Evolutionary conservation across 2,797 vertebrate genomes (phyloP).

Genomic region (Macropodus opercularis): DNA sequence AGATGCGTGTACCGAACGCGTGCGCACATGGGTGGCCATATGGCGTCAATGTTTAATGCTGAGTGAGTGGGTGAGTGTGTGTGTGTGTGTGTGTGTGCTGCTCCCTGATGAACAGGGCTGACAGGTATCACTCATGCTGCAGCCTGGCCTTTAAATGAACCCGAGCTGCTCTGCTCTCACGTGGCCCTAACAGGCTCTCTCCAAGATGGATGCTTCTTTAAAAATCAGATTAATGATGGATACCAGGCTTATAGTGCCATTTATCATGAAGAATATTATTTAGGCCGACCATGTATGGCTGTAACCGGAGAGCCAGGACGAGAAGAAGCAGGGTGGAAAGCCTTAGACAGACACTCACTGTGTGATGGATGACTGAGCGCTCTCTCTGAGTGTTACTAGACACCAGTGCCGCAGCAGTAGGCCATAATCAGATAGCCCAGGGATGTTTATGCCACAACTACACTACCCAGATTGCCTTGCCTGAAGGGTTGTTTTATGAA

Average conservation of each 20-base stretch:
- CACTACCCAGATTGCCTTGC: constrained; percentile 79
- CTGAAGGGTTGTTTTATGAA: constrained; percentile 73
- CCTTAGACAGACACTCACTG: constrained; percentile 84
- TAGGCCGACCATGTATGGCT: constrained; percentile 97
- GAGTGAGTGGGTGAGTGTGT: constrained; percentile 18
- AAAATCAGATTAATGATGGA: constrained; percentile 99
- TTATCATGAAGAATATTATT: constrained; percentile 99
- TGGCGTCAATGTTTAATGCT: constrained; percentile 71
- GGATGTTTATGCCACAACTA: constrained; percentile 81
- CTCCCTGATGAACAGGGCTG: constrained; percentile 82
- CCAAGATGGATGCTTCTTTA: constrained; percentile 98
- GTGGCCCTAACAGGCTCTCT: constrained; percentile 92
- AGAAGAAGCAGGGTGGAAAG: constrained; percentile 89
- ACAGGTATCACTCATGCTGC: constrained; percentile 93
- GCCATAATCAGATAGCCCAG: constrained; percentile 86
- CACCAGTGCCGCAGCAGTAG: constrained; percentile 82
- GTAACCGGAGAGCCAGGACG: constrained; percentile 96
- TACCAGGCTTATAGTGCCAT: constrained; percentile 94
- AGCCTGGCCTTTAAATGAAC: constrained; percentile 92
- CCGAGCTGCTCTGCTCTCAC: constrained; percentile 89
- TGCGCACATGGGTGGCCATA: constrained; percentile 47
- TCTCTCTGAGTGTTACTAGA: constrained; percentile 91
- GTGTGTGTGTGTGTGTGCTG: constrained; percentile 58
- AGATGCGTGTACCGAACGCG: constrained; percentile 22
- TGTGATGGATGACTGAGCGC: constrained; percentile 93